These are phyloP conservation scores for Cheumatopsyche charites DNA, from an alignment of 1,140 invertebrate species.

Conservation along the genomic window DNA sequence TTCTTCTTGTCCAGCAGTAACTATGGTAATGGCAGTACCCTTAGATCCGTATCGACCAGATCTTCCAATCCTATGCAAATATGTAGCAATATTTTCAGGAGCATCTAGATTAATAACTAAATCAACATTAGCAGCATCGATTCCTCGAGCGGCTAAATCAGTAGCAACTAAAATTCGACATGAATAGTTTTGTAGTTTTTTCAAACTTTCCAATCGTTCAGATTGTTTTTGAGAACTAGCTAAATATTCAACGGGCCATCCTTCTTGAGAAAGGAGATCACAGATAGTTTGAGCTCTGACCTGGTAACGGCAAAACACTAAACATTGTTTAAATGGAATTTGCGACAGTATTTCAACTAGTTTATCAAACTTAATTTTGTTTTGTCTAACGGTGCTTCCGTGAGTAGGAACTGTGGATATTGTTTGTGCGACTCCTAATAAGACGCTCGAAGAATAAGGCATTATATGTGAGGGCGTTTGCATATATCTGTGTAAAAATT, in stretches of 20 bases:
- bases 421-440: conserved; percentile 81
- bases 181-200: conserved; percentile 77
- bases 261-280: conserved; percentile 70
- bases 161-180: conserved; percentile 90
- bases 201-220: conserved; percentile 76
- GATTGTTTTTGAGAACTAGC: conserved; percentile 78
- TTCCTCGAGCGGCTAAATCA: conserved; percentile 84
- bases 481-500: conserved; percentile 80
- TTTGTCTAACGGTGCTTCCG: conserved; percentile 68
- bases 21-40: conserved; percentile 74
- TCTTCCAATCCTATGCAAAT: conserved; percentile 94
- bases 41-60: conserved; percentile 88
- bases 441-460: conserved; percentile 66
- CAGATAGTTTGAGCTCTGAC: conserved; percentile 74
- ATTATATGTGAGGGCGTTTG: conserved; percentile 75
- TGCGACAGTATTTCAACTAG: conserved; percentile 73
- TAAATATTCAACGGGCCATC: conserved; percentile 76
- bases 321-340: conserved; percentile 83
- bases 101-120: conserved; percentile 92
- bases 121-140: conserved; percentile 92
- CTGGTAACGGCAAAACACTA: conserved; percentile 91
- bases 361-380: conserved; percentile 72
- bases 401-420: conserved; percentile 65
- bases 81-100: conserved; percentile 82
- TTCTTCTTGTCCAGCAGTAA: conserved; percentile 64